Evolutionary conservation across 2,888 invertebrate genomes (phyloP).

Genomic region (Abrostola triplasia): DNA sequence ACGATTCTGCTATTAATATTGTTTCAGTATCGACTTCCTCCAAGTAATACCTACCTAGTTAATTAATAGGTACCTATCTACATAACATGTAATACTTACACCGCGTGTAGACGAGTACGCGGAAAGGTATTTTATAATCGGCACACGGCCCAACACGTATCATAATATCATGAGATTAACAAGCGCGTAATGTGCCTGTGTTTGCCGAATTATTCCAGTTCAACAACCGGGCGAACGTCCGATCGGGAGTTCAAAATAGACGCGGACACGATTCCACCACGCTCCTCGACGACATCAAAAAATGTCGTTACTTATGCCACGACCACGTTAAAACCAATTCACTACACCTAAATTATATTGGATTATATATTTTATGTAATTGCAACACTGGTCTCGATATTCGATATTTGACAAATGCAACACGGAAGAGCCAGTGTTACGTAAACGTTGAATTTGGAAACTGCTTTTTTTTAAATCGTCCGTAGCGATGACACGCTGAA

Average conservation of each 20-base stretch:
- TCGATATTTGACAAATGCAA: constrained; percentile 53
- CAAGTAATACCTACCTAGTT: constrained; percentile 27
- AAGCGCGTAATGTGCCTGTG: constrained; percentile 83
- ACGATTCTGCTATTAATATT: constrained; percentile 44
- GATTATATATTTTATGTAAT: constrained; percentile 38
- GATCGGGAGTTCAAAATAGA: constrained; percentile 86
- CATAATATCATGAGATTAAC: constrained; percentile 79
- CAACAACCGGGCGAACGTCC: constrained; percentile 86
- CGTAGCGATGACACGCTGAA: constrained; percentile 54
- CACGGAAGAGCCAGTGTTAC: constrained; percentile 53
- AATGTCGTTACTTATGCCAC: constrained; percentile 52
- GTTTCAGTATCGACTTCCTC: constrained; percentile 49
- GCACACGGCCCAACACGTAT: constrained; percentile 65
- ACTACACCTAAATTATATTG: constrained; percentile 27
- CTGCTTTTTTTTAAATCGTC: constrained; percentile 44
- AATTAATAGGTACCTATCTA: constrained; percentile 39
- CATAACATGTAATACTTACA: constrained; percentile 9
- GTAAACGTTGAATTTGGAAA: constrained; percentile 53
- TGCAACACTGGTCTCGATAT: constrained; percentile 53
- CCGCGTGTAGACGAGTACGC: constrained; percentile 36
- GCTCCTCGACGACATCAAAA: constrained; percentile 72
- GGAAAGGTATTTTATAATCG: constrained; percentile 68
- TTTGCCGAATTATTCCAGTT: constrained; percentile 88
- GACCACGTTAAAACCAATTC: constrained; percentile 27
- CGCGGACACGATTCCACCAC: constrained; percentile 74